Conservation (phyloP, 2,113 vertebrate genomes). For the Corvus cornix region DNA sequence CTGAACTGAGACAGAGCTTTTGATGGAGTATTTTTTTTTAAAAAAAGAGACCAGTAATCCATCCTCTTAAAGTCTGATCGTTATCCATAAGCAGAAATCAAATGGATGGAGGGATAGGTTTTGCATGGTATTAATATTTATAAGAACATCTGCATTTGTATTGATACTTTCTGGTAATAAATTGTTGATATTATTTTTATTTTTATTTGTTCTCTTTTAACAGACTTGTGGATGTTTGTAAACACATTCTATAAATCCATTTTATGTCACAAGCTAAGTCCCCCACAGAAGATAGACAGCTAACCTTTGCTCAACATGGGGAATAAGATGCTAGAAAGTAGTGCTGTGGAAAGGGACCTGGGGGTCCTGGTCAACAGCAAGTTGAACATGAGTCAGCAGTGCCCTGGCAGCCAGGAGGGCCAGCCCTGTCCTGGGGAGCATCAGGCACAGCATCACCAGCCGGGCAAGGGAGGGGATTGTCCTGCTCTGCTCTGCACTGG, state of each 20-base stretch:
- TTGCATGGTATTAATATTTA: not conserved
- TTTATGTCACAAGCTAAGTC: not conserved
- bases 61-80: not conserved
- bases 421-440: accelerated
- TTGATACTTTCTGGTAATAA: not conserved
- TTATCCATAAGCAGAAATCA: not conserved
- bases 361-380: accelerated
- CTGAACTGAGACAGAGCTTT: accelerated
- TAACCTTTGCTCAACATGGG: not conserved
- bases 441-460: not conserved
- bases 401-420: not conserved
- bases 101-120: not conserved
- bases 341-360: not conserved
- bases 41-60: not conserved
- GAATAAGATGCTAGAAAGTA: not conserved
- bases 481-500: accelerated
- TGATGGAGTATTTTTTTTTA: not conserved
- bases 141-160: not conserved
- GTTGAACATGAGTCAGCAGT: accelerated
- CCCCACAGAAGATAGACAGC: not conserved
- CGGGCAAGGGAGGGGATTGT: accelerated
- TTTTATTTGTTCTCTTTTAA: not conserved
- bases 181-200: not conserved
- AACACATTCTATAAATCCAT: not conserved
- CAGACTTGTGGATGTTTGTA: not conserved